These are phyloP conservation scores for Syritta pipiens DNA, from an alignment of 2,888 invertebrate species.

Conservation along the genomic window DNA sequence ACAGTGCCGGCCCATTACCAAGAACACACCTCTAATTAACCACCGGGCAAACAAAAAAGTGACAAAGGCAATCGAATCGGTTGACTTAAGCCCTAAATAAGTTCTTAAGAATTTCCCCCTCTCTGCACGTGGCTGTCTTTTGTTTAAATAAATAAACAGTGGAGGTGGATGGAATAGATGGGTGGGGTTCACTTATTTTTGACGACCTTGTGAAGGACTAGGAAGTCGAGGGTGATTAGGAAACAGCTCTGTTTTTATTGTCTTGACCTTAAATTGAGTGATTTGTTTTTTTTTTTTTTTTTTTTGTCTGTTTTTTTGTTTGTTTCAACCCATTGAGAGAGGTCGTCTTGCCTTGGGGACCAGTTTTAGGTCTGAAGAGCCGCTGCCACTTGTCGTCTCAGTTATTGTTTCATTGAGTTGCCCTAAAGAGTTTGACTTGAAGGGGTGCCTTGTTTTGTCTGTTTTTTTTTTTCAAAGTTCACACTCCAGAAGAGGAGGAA, in stretches of 20 bases:
- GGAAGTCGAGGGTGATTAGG: background rate
- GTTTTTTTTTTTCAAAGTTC: background rate
- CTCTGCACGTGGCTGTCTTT: background rate
- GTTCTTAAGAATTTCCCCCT: conserved; percentile 15
- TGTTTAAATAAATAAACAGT: background rate
- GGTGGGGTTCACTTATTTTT: background rate
- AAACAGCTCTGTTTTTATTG: background rate
- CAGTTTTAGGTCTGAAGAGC: too few species aligned
- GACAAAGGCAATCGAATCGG: background rate
- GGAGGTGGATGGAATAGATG: background rate
- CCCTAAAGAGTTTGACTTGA: conserved; percentile 13
- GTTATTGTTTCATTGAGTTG: conserved; percentile 15
- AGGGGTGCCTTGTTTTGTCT: background rate
- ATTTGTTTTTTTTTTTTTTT: conserved; percentile 8
- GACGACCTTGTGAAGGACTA: conserved; percentile 19
- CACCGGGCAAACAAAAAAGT: background rate
- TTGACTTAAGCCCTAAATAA: conserved; percentile 9
- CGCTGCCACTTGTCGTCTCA: conserved; percentile 4
- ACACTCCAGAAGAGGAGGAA: too few species aligned
- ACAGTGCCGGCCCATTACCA: conserved; percentile 4
- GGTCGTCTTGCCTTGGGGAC: too few species aligned
- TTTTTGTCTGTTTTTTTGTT: background rate
- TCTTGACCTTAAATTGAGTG: conserved; percentile 29
- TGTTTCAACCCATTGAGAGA: background rate
- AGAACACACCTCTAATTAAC: conserved; percentile 14